phyloP scores from a whole-genome alignment of 2,888 invertebrate species.

The Liopterus haemorrhoidalis region DNA sequence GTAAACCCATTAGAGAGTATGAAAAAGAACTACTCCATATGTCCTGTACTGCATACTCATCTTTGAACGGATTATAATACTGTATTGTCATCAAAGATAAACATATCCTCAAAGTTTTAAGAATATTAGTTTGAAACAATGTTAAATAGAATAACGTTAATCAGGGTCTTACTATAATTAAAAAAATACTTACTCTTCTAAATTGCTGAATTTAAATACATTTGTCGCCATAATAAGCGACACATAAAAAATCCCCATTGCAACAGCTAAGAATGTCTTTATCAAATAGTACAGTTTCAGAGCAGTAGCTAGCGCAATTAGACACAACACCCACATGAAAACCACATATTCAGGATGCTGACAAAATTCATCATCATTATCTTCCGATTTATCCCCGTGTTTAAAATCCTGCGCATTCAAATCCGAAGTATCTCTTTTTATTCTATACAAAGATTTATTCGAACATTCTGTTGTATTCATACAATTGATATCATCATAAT shows the following conservation, averaged over 20 bases:
- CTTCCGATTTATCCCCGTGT: conserved; percentile 8
- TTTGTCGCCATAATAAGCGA: conserved; percentile 56
- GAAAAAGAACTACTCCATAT: too few relatives aligned
- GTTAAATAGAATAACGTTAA: too few relatives aligned
- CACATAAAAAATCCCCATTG: conserved; percentile 70
- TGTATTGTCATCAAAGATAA: too few relatives aligned
- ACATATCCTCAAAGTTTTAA: too few relatives aligned
- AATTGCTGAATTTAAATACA: conserved; percentile 34
- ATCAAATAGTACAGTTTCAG: conserved; percentile 83
- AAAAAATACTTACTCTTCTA: conserved; percentile 27
- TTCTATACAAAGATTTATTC: background rate
- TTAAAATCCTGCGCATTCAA: background rate
- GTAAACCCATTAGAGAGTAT: too few relatives aligned
- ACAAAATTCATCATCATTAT: background rate
- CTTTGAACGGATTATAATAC: too few relatives aligned
- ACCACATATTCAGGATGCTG: conserved; percentile 79
- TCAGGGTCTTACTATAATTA: too few relatives aligned
- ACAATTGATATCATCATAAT: conserved; percentile 3
- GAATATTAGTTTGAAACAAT: too few relatives aligned
- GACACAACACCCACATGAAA: conserved; percentile 87
- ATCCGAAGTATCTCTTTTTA: background rate
- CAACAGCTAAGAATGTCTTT: conserved; percentile 70
- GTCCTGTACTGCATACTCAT: too few relatives aligned
- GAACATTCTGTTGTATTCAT: background rate
- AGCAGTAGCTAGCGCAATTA: conserved; percentile 87